phyloP scores from a whole-genome alignment of 2,888 invertebrate genomes.

The Phortica magna region DNA sequence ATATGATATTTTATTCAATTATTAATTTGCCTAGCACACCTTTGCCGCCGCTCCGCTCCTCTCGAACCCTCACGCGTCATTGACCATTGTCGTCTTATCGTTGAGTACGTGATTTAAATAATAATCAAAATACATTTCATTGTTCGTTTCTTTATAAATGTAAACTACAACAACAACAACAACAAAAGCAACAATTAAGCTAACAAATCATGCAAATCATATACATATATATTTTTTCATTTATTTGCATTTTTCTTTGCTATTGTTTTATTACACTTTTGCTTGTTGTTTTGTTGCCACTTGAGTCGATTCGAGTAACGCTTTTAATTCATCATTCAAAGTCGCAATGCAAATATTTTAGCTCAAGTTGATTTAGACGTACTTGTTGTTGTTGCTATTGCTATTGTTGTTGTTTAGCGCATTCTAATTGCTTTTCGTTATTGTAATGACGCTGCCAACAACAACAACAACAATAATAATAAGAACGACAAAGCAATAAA shows the following conservation, averaged over 20 bases:
- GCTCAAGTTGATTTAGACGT: conserved; percentile 48
- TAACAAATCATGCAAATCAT: not conserved
- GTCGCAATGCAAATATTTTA: not conserved
- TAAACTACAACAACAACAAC: not conserved
- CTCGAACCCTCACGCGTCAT: not conserved
- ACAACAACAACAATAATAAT: not conserved
- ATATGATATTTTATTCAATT: conserved; percentile 13
- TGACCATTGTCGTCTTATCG: not conserved
- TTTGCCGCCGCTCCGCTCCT: not conserved
- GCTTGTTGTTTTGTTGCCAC: too few relatives aligned
- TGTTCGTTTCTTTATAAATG: too few relatives aligned
- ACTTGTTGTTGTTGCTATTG: conserved; percentile 56
- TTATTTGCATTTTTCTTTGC: not conserved
- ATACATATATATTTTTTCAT: not conserved
- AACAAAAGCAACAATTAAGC: conserved; percentile 8
- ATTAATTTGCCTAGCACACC: not conserved
- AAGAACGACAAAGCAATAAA: not conserved
- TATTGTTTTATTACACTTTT: not conserved
- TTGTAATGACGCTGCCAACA: conserved; percentile 34
- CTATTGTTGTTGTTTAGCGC: conserved; percentile 43
- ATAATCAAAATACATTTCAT: conserved; percentile 11
- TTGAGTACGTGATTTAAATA: conserved; percentile 13
- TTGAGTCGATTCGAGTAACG: not conserved
- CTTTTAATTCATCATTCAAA: not conserved
- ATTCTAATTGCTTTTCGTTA: conserved; percentile 35